Evolutionary conservation across 1,140 invertebrate species (phyloP).

Genomic region (Bombus polaris): DNA sequence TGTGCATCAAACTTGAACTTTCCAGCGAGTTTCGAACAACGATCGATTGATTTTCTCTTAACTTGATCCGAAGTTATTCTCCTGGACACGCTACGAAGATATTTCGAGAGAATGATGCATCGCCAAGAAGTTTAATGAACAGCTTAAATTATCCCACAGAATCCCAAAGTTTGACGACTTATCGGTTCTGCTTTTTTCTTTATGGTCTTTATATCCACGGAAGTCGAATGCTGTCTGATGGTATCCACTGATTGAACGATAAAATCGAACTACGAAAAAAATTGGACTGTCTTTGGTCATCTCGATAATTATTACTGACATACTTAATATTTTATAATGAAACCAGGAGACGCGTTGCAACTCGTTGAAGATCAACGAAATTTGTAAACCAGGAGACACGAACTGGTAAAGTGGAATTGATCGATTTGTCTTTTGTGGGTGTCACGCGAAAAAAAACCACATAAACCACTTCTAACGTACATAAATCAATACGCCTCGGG

Average conservation of each 20-base stretch:
- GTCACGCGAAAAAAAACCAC: no score
- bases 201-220: not conserved
- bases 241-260: no score
- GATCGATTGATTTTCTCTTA: slow-evolving; percentile 67
- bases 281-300: not conserved
- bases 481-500: not conserved
- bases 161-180: not conserved
- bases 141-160: slow-evolving; percentile 7
- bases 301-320: not conserved
- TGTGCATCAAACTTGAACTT: slow-evolving; percentile 36
- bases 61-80: slow-evolving; percentile 58
- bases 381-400: no score
- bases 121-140: slow-evolving; percentile 31
- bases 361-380: no score
- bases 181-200: not conserved
- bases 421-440: no score
- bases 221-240: not conserved
- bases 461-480: not conserved
- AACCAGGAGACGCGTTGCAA: no score
- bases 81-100: slow-evolving; percentile 33
- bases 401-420: no score
- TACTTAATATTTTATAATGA: not conserved
- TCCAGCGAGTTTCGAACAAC: slow-evolving; percentile 45
- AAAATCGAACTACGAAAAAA: not conserved
- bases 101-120: not conserved